phyloP scores from a whole-genome alignment of 2,888 invertebrate species.

The Cheilosia soror region DNA sequence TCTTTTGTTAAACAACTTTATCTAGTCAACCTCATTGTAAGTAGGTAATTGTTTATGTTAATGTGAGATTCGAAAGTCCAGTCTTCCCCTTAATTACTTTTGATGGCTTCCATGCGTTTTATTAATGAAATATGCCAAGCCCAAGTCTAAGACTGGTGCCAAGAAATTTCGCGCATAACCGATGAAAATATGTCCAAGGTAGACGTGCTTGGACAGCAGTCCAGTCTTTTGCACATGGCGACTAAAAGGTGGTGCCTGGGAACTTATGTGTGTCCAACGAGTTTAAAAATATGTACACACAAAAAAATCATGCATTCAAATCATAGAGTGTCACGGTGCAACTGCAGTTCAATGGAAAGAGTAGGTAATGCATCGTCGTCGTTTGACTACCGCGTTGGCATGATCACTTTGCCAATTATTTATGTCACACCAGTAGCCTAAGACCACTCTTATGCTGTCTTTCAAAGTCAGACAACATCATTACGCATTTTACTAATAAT shows the following conservation, averaged over 20 bases:
- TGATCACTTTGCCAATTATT: constrained; percentile 47
- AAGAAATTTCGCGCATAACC: constrained; percentile 27
- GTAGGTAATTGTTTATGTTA: constrained; percentile 2
- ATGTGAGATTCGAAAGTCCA: constrained; percentile 18
- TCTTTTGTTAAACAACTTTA: not conserved
- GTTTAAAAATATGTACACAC: not conserved
- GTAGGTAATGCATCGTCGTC: constrained; percentile 30
- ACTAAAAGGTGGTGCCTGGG: constrained; percentile 63
- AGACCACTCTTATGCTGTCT: constrained; percentile 32
- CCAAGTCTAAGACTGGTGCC: constrained; percentile 28
- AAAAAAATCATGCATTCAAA: constrained; percentile 53
- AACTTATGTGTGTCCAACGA: constrained; percentile 20
- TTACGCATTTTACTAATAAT: constrained; percentile 57
- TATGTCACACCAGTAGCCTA: constrained; percentile 49
- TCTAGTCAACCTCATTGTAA: not conserved
- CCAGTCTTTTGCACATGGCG: constrained; percentile 40
- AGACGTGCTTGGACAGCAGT: constrained; percentile 34
- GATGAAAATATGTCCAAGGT: constrained; percentile 40
- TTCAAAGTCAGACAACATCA: constrained; percentile 49
- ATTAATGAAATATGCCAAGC: constrained; percentile 38
- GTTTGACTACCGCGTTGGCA: constrained; percentile 51
- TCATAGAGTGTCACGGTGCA: constrained; percentile 15
- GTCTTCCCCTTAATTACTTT: constrained; percentile 29
- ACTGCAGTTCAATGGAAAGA: constrained; percentile 46
- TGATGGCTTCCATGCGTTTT: constrained; percentile 23